Evolutionary conservation across 2,113 vertebrate species (phyloP), one percentile per base, ranked within the genome.

Genomic region (Pseudorhombus dupliciocellatus): DNA sequence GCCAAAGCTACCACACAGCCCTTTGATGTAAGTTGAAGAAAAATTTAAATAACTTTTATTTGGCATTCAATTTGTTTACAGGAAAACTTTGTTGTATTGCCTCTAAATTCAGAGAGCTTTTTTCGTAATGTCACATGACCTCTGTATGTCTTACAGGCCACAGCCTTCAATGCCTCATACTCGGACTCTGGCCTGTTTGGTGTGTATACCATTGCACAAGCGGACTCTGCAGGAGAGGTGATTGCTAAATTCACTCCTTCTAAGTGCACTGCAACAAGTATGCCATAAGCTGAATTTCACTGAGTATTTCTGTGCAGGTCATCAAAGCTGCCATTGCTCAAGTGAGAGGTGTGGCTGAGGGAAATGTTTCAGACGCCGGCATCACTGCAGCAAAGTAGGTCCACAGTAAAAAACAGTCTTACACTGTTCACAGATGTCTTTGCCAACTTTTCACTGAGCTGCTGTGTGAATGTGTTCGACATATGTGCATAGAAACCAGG

Each of bases 181-280:
- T 94, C 94, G 0, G 97, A 99, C 90, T 97, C 97, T 1, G 96
- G 96, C 14, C 94, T 98, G 16, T 99, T 98, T 65, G 97, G 97
- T 15, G n/a, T 99, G 76, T 98, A 97, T 15, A 93, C 94, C 14
- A 86, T 98, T 76, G 92, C 95, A 1, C 96, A 97, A 81, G 93
- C 94, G 37, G 24, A 87, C n/a, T 84, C 90, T 62, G 86, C 96
- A 71, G 89, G 87, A 58, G 95, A 96, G 87, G 97, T 98, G 89
- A 94, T 90, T 91, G 53, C 4, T 15, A 21, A 22, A 31, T 52
- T 24, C 20, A 14, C 62, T 51, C 4, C 2, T 15, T 40, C 28
- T 1, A 28, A 64, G 30, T 79, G 44, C 50, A 61, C 55, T 31
- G 1, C 31, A 24, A 30, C 16, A 37, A 70, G 55, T 5, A 2